Evolutionary conservation across 2,113 vertebrate species (phyloP).

Genomic region (Gracilinanus agilis): DNA sequence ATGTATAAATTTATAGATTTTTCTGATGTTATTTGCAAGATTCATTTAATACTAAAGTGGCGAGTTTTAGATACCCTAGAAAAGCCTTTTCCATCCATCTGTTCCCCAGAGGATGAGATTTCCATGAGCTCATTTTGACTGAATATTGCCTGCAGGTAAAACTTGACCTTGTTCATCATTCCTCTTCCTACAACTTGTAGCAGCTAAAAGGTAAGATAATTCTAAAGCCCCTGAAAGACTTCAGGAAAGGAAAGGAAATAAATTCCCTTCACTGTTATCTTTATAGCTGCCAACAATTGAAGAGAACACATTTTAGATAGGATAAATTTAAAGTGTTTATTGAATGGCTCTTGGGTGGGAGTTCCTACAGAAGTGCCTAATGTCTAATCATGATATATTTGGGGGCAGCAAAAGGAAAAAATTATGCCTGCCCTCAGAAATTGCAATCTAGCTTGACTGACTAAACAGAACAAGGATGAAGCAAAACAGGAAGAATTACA

Average conservation of each 20-base stretch:
- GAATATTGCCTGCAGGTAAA: conserved; percentile 29
- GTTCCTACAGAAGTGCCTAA: background rate
- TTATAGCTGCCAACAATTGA: background rate
- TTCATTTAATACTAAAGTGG: background rate
- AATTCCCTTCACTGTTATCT: conserved; percentile 24
- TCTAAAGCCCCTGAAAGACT: conserved; percentile 5
- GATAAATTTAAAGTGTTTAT: background rate
- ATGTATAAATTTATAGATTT: background rate
- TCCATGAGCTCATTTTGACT: conserved; percentile 27
- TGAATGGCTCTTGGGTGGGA: background rate
- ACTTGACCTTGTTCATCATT: background rate
- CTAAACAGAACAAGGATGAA: background rate
- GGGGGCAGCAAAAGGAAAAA: background rate
- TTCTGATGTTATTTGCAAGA: background rate
- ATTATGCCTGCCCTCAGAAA: background rate
- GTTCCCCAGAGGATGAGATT: background rate
- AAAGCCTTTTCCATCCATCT: conserved; percentile 6
- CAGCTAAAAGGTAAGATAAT: conserved; percentile 18
- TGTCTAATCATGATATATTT: background rate
- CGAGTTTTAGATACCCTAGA: conserved; percentile 10
- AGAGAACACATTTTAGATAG: background rate
- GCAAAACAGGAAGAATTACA: conserved; percentile 20
- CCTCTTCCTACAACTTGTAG: conserved; percentile 8
- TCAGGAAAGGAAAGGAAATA: conserved; percentile 22
- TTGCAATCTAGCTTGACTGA: background rate